A percentile compares a stretch with the other conserved stretches of the same genome.
Conservation (phyloP, 2,888 invertebrate genomes). For the Cheilosia soror region DNA sequence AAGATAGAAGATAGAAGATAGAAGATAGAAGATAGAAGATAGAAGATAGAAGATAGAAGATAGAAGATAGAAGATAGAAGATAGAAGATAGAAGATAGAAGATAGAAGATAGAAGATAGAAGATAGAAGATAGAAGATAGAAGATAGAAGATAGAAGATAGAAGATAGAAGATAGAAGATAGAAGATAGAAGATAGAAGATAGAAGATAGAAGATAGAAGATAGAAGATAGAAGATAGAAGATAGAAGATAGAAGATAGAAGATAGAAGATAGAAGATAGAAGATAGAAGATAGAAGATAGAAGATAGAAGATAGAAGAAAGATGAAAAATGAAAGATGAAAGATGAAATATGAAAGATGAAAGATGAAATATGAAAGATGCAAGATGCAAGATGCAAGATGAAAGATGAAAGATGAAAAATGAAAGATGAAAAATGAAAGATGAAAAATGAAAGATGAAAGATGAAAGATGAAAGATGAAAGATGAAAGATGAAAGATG, state of each 20-base stretch:
- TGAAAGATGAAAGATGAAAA: too few relatives aligned
- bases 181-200: background rate
- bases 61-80: background rate
- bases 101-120: background rate
- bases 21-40: background rate
- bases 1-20: background rate
- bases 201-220: background rate
- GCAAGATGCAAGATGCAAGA: too few relatives aligned
- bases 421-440: too few relatives aligned
- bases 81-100: background rate
- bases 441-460: too few relatives aligned
- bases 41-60: background rate
- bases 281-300: background rate
- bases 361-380: too few relatives aligned
- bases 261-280: background rate
- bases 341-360: too few relatives aligned
- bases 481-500: too few relatives aligned
- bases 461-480: too few relatives aligned
- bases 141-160: background rate
- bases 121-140: background rate
- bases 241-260: background rate
- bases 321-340: too few relatives aligned
- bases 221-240: background rate
- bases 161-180: background rate
- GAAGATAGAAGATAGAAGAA: background rate